Evolutionary conservation across 2,888 invertebrate species (phyloP).

Genomic region (Rhamnusium bicolor): DNA sequence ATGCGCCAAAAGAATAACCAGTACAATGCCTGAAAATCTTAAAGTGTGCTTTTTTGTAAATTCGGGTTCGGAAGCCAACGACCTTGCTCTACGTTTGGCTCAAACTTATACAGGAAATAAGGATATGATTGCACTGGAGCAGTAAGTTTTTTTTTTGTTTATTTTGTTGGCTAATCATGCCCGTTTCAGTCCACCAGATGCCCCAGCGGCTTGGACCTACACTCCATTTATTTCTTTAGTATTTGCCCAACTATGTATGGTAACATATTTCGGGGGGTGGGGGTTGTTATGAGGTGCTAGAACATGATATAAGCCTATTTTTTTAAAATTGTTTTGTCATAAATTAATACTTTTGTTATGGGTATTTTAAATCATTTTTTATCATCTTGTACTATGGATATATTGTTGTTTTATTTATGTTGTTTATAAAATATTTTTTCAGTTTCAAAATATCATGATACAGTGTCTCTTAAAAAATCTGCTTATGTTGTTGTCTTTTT

Average conservation of each 20-base stretch:
- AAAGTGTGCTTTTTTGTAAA: slow-evolving; percentile 97
- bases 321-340: not conserved
- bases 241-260: not conserved
- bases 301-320: not conserved
- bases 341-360: not conserved
- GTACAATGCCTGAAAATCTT: slow-evolving; percentile 87
- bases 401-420: slow-evolving; percentile 14
- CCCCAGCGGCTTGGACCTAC: slow-evolving; percentile 41
- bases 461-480: too few species aligned
- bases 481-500: too few species aligned
- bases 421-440: not conserved
- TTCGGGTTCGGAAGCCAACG: slow-evolving; percentile 99
- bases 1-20: slow-evolving; percentile 88
- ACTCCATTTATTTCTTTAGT: not conserved
- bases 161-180: not conserved
- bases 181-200: slow-evolving; percentile 47
- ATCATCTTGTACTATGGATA: not conserved
- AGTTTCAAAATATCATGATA: not conserved
- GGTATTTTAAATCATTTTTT: slow-evolving; percentile 10
- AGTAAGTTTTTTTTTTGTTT: slow-evolving; percentile 82
- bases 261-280: not conserved
- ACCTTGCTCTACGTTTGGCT: slow-evolving; percentile 93
- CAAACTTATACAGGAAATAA: slow-evolving; percentile 89
- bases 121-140: slow-evolving; percentile 95
- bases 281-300: slow-evolving; percentile 1